Percentiles rank a stretch among this genome's conserved stretches.
phyloP scores from a whole-genome alignment of 2,888 invertebrate species.

The Lordiphosa fenestrarum region DNA sequence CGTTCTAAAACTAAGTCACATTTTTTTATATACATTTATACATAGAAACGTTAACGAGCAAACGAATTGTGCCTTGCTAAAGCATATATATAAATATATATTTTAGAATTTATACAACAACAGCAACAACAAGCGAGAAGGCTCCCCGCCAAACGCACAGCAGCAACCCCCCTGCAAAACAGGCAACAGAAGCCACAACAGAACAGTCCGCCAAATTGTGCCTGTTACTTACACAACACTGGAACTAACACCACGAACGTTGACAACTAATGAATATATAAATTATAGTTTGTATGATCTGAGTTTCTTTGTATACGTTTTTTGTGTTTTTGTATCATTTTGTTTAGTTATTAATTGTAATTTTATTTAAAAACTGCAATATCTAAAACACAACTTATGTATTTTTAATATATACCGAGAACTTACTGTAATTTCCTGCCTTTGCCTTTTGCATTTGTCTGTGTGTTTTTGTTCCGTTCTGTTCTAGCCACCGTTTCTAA shows the following conservation, averaged over 20 bases:
- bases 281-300: neutral
- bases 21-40: constrained; percentile 17
- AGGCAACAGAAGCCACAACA: constrained; percentile 18
- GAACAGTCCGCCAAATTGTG: constrained; percentile 37
- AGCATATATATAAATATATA: constrained; percentile 26
- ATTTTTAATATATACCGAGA: no score
- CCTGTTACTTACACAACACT: constrained; percentile 39
- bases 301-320: no score
- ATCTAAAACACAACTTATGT: no score
- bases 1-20: constrained; percentile 68
- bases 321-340: no score
- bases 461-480: neutral
- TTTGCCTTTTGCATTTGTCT: neutral
- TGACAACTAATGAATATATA: constrained; percentile 16
- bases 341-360: no score
- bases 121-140: constrained; percentile 8
- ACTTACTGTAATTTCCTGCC: neutral
- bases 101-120: constrained; percentile 31
- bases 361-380: no score
- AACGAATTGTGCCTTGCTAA: constrained; percentile 65
- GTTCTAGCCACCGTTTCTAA: constrained; percentile 16
- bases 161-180: constrained; percentile 8
- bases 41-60: constrained; percentile 29
- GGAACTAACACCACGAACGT: constrained; percentile 28
- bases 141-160: constrained; percentile 16